Conservation (phyloP, 2,113 vertebrate genomes). For the Lagopus muta region DNA sequence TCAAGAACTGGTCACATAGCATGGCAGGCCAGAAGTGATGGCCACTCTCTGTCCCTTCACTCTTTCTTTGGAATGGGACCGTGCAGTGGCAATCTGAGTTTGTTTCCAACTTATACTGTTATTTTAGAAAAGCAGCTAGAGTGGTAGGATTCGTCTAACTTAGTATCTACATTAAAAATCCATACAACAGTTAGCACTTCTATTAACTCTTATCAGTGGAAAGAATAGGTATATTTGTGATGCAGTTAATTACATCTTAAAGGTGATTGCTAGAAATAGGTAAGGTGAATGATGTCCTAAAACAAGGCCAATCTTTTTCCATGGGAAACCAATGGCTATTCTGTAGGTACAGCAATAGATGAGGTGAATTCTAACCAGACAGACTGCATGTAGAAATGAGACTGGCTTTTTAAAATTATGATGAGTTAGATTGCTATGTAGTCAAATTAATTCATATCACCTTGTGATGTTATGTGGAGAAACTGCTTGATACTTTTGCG, state of each 20-base stretch:
- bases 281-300: neutral
- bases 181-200: neutral
- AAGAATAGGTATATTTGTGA: neutral
- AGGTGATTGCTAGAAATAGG: neutral
- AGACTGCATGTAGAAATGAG: neutral
- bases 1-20: neutral
- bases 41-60: neutral
- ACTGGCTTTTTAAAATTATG: neutral
- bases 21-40: neutral
- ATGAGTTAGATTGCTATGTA: neutral
- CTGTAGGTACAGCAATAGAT: fast-evolving
- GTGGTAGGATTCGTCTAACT: neutral
- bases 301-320: neutral
- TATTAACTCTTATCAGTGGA: neutral
- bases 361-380: neutral
- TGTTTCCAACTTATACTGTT: neutral
- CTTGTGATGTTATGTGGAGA: neutral
- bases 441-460: neutral
- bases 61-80: neutral
- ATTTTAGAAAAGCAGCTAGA: neutral
- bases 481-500: neutral
- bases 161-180: neutral
- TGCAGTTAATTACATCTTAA: neutral
- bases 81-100: neutral
- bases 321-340: neutral